Base-by-base conservation (phyloP, 2,797 vertebrate species). In the Enteromius fasciolatus region DNA sequence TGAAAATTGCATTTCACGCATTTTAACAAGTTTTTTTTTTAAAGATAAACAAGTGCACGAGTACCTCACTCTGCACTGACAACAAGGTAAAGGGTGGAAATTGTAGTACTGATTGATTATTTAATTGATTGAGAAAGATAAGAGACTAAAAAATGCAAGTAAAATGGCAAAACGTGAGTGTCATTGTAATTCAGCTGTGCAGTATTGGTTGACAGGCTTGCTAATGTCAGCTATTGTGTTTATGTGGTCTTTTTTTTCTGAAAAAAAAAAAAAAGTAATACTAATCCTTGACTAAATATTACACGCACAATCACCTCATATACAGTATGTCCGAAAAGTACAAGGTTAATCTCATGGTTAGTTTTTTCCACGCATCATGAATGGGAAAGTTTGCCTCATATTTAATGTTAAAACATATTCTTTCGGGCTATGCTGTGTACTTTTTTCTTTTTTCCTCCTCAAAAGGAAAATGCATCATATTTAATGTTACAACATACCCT, bases 401-500 rank as follows among this genome's bases (percentile, higher is more conserved):
- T 61, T 81, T 74, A 5, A 73, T n/a, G 57, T 73, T 72, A 61
- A 41, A 63, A 73, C 54, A 80, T 15, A 25, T 14, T 23, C 54
- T 36, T 67, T 50, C 33, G 52, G 28, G 74, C 44, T 8, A 59
- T 44, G 14, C 36, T 61, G n/a, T 23, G 36, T 61, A 41, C 41
- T 39, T 15, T 36, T 31, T 2, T 17, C 5, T 23, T 14, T n/a
- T n/a, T 80, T 23, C 5, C 2, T 61, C 12, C 5, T 50, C 20
- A 73, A 61, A 33, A 50, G 54, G 52, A 61, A 61, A 61, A 70
- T 59, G 59, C 59, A 59, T 12, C 39, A n/a, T 81, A 63, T 81
- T 81, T 81, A 10, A 7, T 59, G 78, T 59, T 31, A 80, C 25
- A 70, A 80, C 67, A 80, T 57, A n/a, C 50, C 78, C 50, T 81